Base-by-base conservation (phyloP, 2,113 vertebrate genomes). In the Narcine bancroftii region DNA sequence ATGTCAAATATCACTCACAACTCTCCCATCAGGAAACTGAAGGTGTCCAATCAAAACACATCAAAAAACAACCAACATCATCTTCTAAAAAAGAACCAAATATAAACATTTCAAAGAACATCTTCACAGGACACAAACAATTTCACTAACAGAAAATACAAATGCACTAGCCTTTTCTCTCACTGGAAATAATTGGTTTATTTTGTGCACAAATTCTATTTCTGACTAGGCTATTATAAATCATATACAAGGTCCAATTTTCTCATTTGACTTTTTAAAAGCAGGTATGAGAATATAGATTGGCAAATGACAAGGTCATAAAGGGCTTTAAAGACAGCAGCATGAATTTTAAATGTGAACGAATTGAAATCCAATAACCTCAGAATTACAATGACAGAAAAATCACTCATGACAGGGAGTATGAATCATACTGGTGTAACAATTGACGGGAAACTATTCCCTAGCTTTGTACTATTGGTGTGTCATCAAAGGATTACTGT, bases 11-110 rank as follows among this genome's bases (percentile, higher is more conserved):
- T 69, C 65, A 45, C 63, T 45, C 89, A 91, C 47, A 71, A 65
- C 29, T 91, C 36, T 69, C 42, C 39, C 47, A 71, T 69, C 26
- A 69, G 42, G 89, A 91, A 69, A 91, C 24, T 91, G 39, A 91
- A 69, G 26, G 89, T 47, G 39, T 91, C 89, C 69, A 19, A 69
- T 29, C 42, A 91, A 91, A 91, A 69, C 89, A 91, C 11, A 29
- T 13, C 29, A 2, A 17, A 65, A 56, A 7, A 33, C 36, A 65
- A 89, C 39, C 83, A 89, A 19, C 42, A 24, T 45, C 9, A 36
- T 91, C 63, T 11, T 9, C 42, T 36, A 21, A 89, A 24, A 89
- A 89, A 21, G 4, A 56, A 83, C 10, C 60, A 69, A 17, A 69
- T 39, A n/a, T 89, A 65, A 47, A 91, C 89, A 91, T 45, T 91